Base-by-base conservation (phyloP, 2,888 invertebrate species). In the Lysandra coridon region DNA sequence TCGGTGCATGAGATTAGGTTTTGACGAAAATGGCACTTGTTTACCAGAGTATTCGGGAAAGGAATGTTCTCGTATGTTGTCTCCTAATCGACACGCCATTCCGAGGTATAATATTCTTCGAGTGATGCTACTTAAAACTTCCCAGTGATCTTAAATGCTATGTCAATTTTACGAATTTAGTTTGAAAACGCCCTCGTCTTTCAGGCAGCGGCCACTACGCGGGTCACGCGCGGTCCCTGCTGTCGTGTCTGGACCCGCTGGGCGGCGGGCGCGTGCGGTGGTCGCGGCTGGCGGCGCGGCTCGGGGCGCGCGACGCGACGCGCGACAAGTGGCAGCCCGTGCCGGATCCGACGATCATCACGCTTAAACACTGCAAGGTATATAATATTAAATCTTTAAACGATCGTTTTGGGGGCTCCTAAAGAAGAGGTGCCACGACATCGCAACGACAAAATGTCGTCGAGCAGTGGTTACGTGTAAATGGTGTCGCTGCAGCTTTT, bases 201-300 rank as follows among this genome's bases (percentile, higher is more conserved):
- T n/a, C 84, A 94, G 95, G 92, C 12, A 86, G 89, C 80, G 90
- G 89, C 82, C 92, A 90, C 78, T 94, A 90, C 84, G 86, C 88
- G 0, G 86, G 89, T 0, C 94, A 95, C 82, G 89, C 93, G 0
- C 87, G 88, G 37, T 90, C 90, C 82, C 87, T 95, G 23, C 94
- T 92, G 85, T 88, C 86, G 1, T 82, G 88, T 0, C 83, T 95
- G 69, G 94, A 94, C 81, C 85, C 89, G 30, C 90, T 93, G 82
- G 83, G 85, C 80, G 88, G 87, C 17, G 92, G 93, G 0, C 88
- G 86, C 77, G 90, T 93, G n/a, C 89, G 89, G 85, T 95, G 95
- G 95, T 80, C 88, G 2, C 91, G 91, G 83, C 86, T 95, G 73
- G 85, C 94, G 37, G 84, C 85, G 23, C 84, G 88, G 17, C 86